These are phyloP conservation scores for Octodonta nipae DNA, from an alignment of 2,888 invertebrate species.

Conservation along the genomic window DNA sequence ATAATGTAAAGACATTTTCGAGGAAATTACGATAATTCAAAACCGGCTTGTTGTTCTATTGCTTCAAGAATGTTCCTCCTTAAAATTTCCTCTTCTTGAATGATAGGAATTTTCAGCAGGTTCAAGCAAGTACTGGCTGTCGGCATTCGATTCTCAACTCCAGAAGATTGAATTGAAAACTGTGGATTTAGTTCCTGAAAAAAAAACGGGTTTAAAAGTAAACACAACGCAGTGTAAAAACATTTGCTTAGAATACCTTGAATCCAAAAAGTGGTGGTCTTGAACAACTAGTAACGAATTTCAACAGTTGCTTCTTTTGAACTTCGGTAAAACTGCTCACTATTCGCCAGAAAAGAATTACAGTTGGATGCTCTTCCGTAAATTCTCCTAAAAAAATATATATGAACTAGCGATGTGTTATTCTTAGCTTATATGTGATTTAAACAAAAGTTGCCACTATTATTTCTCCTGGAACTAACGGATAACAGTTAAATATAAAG, in stretches of 20 bases:
- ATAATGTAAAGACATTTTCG: no score
- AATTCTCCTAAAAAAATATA: constrained; percentile 80
- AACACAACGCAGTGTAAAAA: no score
- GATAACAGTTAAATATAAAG: no score
- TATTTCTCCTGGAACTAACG: no score
- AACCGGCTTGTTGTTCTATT: constrained; percentile 89
- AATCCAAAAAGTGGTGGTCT: constrained; percentile 92
- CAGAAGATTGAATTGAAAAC: constrained; percentile 90
- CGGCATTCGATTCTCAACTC: constrained; percentile 79
- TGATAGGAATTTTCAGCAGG: constrained; percentile 87
- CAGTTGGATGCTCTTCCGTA: constrained; percentile 67
- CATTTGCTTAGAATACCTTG: constrained; percentile 71
- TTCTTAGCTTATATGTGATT: no score
- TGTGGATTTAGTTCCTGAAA: constrained; percentile 83
- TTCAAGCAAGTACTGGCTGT: constrained; percentile 98
- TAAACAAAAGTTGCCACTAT: no score
- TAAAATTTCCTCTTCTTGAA: constrained; percentile 61
- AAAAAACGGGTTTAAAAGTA: constrained; percentile 5
- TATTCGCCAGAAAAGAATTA: constrained; percentile 80
- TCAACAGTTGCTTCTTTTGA: constrained; percentile 75
- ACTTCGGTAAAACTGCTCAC: constrained; percentile 68
- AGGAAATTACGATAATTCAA: constrained; percentile 68
- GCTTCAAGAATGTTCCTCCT: constrained; percentile 79
- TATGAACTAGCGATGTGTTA: no score
- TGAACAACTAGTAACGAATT: constrained; percentile 97